Base-by-base conservation (phyloP, 2,888 invertebrate species). In the Mythimna ferrago region DNA sequence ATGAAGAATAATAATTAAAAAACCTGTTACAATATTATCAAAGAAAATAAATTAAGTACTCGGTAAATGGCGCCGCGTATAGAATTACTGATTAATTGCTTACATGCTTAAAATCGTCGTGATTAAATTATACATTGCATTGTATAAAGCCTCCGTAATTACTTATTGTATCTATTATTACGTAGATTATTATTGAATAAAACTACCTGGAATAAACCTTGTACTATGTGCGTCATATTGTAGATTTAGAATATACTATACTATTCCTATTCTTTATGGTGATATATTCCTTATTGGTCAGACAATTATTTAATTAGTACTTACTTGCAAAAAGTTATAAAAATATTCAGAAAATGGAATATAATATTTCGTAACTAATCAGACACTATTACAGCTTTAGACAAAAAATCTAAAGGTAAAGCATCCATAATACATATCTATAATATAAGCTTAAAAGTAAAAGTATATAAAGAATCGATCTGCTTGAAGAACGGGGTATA, bases 61-160 rank as follows among this genome's bases (percentile, higher is more conserved):
- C 64, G 71, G 26, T 57, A 53, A 64, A 76, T 66, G 71, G 81
- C 75, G 72, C 76, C 72, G 5, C 9, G 35, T 21, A 26, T 60
- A 26, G 5, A 26, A 41, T 66, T 53, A 64, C 16, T 66, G 48
- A 64, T 61, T 44, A 54, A 53, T 16, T 66, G 21, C 21, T 71
- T 64, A 61, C 58, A 70, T 56, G 32, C 21, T 64, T 70, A 10
- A 68, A 63, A 71, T 61, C n/a, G 44, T 62, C 32, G 11, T 66
- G 35, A 65, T 38, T 67, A 32, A 66, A 56, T 61, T n/a, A 65
- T 57, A 56, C 35, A 65, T 70, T 67, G 14, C n/a, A 53, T 51
- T 65, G 62, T 26, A 51, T 67, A 71, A 78, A 71, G 51, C 32
- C 9, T 58, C 16, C 16, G 44, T 32, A 56, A 26, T 64, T 57